Base-by-base conservation (phyloP, 2,113 vertebrate species). In the Ibidorhyncha struthersii region DNA sequence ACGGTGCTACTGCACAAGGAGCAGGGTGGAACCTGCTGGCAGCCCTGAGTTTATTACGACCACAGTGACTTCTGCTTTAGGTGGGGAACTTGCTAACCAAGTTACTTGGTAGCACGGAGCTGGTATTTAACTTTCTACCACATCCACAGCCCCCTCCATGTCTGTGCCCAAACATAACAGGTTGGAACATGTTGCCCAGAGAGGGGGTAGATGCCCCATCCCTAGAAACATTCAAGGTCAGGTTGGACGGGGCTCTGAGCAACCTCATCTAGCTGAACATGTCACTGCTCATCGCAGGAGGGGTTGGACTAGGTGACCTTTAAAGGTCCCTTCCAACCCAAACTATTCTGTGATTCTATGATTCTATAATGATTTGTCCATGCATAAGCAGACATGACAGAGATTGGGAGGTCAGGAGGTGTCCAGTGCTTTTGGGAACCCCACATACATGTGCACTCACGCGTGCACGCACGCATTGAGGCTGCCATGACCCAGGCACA, bases 381-480 rank as follows among this genome's bases (percentile, higher is more conserved):
- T 0, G 0, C 10, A 10, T 43, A 71, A 23, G 29, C 72, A 91
- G 58, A 29, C 0, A 0, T 3, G 29, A n/a, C 5, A 6, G 65
- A 55, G 34, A 15, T 5, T 47, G 8, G 30, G 41, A 70, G 25
- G 6, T 6, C 5, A 25, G 58, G 40, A 66, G 63, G n/a, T 34
- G 62, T n/a, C 22, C 4, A 20, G 18, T 56, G 50, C 13, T 62
- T 45, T 20, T 56, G 52, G 69, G 52, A 29, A 32, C 13, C 3
- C 17, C n/a, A 7, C 14, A 23, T 26, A 18, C 8, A 59, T 2
- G 7, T 41, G 41, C 58, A 49, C 7, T 63, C 36, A 47, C 27
- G 53, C 4, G 0, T 6, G 6, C 1, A 5, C 41, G 12, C 38
- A 82, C 26, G 6, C 0, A 0, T 43, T 45, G 55, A 40, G 15